Evolutionary conservation across 2,888 invertebrate genomes (phyloP).

Genomic region (Caenorhabditis virilis): DNA sequence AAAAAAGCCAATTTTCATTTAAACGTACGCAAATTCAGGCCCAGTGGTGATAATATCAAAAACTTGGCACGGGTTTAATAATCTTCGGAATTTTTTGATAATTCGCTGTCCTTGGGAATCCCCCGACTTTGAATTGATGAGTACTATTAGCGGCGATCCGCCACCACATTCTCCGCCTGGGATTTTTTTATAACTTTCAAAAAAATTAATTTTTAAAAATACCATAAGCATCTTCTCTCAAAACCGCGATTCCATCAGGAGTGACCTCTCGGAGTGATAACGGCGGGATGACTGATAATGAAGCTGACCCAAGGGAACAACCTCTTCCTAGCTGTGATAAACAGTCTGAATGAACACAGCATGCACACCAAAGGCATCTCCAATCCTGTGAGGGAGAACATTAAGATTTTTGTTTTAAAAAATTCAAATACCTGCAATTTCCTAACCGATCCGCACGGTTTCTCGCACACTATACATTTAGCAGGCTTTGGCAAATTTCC

Average conservation of each 20-base stretch:
- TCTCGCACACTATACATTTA: conserved; percentile 89
- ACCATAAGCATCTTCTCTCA: conserved; percentile 48
- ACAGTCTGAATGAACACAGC: conserved; percentile 74
- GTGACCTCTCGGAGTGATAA: conserved; percentile 76
- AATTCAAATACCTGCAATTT: conserved; percentile 7
- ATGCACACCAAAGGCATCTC: conserved; percentile 93
- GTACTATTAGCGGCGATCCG: conserved; percentile 80
- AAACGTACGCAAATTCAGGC: conserved; percentile 80
- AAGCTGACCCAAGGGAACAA: conserved; percentile 86
- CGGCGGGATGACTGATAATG: conserved; percentile 91
- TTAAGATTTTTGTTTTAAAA: not conserved
- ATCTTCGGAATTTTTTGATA: conserved; percentile 85
- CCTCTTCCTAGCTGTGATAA: conserved; percentile 77
- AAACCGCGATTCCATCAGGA: conserved; percentile 23
- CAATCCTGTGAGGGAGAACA: conserved; percentile 87
- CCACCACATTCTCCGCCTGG: conserved; percentile 16
- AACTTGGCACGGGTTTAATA: conserved; percentile 94
- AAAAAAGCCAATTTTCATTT: conserved; percentile 1
- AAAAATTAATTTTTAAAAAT: not conserved
- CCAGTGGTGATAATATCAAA: conserved; percentile 89
- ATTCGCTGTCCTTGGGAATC: conserved; percentile 97
- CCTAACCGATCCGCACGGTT: conserved; percentile 89
- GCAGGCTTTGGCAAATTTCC: conserved; percentile 93
- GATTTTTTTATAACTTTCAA: no score
- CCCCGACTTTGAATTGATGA: conserved; percentile 96